phyloP scores from a whole-genome alignment of 2,113 vertebrate species.

The Ctenomys sociabilis region DNA sequence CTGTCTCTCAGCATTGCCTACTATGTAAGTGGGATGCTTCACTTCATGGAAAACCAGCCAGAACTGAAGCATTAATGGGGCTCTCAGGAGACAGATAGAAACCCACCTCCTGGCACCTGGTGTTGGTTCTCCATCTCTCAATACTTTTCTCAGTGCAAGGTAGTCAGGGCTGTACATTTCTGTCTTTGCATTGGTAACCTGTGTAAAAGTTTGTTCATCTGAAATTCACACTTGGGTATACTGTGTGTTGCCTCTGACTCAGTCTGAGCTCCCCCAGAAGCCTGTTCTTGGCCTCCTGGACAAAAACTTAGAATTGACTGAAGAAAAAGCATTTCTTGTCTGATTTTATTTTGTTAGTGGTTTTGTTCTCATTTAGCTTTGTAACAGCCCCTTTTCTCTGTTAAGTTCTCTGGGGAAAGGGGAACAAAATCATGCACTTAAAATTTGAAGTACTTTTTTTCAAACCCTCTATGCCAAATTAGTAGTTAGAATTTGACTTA shows the following conservation, averaged over 20 bases:
- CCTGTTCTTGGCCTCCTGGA: conserved; percentile 51
- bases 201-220: conserved; percentile 66
- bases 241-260: conserved; percentile 78
- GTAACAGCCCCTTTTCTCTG: background rate
- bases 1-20: conserved; percentile 98
- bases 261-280: conserved; percentile 60
- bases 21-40: conserved; percentile 97
- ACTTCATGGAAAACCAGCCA: conserved; percentile 96
- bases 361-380: conserved; percentile 46
- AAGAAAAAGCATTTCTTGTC: background rate
- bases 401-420: background rate
- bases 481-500: conserved; percentile 28
- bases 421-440: conserved; percentile 27
- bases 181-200: conserved; percentile 69
- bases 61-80: conserved; percentile 93
- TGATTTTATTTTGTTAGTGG: background rate
- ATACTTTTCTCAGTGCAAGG: conserved; percentile 69
- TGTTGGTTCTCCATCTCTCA: conserved; percentile 59
- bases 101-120: background rate
- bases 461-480: background rate
- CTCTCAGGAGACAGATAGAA: background rate
- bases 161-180: conserved; percentile 78
- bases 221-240: conserved; percentile 62
- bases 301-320: conserved; percentile 59
- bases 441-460: conserved; percentile 60